These are phyloP conservation scores for Mungos mungo DNA, from an alignment of 2,113 vertebrate species.

Conservation along the genomic window DNA sequence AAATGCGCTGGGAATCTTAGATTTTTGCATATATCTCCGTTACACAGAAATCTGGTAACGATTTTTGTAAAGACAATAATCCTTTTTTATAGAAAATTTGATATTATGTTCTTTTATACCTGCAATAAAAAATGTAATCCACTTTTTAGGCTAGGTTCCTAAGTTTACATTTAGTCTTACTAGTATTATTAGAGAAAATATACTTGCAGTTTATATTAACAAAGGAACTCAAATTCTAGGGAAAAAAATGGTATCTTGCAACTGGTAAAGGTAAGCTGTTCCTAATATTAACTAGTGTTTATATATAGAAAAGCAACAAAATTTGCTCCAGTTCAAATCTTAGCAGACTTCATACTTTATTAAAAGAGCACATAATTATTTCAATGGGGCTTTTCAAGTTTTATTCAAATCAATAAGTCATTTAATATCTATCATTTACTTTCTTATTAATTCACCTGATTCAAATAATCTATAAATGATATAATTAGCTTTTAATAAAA, in stretches of 20 bases:
- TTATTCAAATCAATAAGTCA: conserved; percentile 5
- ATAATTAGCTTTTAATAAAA: conserved; percentile 62
- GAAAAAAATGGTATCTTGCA: background rate
- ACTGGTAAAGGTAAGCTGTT: background rate
- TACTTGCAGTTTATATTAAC: background rate
- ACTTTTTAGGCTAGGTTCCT: background rate
- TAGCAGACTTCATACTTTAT: background rate
- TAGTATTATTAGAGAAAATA: conserved; percentile 43
- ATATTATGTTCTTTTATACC: background rate
- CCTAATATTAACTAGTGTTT: conserved; percentile 16
- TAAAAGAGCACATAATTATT: conserved; percentile 39
- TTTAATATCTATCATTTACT: conserved; percentile 28
- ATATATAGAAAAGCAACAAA: conserved; percentile 32
- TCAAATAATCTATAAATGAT: conserved; percentile 33
- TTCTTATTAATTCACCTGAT: conserved; percentile 31
- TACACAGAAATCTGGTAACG: conserved; percentile 44
- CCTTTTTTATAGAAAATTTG: conserved; percentile 37
- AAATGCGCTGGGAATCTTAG: conserved; percentile 24
- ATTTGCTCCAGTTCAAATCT: background rate
- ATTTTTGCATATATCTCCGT: conserved; percentile 49
- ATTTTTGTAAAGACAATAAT: conserved; percentile 33
- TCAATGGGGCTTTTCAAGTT: conserved; percentile 25
- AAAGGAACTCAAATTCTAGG: conserved; percentile 45
- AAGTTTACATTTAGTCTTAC: conserved; percentile 38
- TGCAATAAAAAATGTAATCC: background rate